These are phyloP conservation scores for Amblyornis subalaris DNA, from an alignment of 2,113 vertebrate species.

Conservation along the genomic window DNA sequence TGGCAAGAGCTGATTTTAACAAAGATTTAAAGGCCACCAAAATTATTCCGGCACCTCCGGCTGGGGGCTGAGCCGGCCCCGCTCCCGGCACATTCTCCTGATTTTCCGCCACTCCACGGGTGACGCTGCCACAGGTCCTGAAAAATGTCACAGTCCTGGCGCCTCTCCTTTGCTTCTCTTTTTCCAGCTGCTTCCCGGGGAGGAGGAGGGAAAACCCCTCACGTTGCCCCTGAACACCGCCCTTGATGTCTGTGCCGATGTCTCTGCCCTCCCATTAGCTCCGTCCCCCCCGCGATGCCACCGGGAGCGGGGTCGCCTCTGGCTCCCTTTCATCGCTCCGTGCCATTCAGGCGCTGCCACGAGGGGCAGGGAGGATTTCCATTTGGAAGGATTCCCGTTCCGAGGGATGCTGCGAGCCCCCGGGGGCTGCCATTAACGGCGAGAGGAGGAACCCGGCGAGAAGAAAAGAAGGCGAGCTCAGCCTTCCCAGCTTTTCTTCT, in stretches of 20 bases:
- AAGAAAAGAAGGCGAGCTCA: neutral
- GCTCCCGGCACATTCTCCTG: fast-evolving
- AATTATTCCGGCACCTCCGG: fast-evolving
- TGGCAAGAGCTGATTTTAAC: neutral
- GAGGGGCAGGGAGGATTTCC: slow-evolving; percentile 38
- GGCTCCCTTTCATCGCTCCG: neutral
- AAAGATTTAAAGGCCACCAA: neutral
- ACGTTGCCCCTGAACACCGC: neutral
- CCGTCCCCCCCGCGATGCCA: fast-evolving
- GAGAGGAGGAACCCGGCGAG: neutral
- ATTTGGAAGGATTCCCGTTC: slow-evolving; percentile 36
- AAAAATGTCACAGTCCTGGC: neutral
- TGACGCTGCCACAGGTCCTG: neutral
- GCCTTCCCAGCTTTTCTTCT: neutral
- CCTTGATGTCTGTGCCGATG: neutral
- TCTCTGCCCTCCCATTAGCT: neutral
- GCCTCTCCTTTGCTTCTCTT: neutral
- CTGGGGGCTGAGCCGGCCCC: neutral
- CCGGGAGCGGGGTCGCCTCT: neutral
- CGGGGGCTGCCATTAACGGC: slow-evolving; percentile 39
- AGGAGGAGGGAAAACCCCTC: neutral
- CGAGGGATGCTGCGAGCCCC: neutral
- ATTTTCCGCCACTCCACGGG: neutral
- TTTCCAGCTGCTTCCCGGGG: neutral
- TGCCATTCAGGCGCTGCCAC: neutral